phyloP scores from a whole-genome alignment of 2,888 invertebrate species.

The Eupithecia exiguata region DNA sequence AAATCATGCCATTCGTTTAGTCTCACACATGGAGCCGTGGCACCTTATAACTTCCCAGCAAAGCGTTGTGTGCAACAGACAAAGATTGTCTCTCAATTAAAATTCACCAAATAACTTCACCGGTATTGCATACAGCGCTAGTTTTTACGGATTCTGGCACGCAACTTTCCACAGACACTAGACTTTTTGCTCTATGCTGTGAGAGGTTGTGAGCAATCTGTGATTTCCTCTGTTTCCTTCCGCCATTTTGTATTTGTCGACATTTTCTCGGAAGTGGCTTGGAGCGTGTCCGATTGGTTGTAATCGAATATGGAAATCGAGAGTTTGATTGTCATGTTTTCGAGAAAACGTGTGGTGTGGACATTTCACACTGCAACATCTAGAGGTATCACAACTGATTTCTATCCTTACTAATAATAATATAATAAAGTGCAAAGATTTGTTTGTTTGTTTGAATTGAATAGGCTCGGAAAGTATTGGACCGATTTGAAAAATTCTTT shows the following conservation, averaged over 20 bases:
- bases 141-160: conserved; percentile 2
- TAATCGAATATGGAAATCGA: conserved; percentile 30
- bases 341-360: background rate
- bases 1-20: background rate
- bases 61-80: background rate
- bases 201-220: background rate
- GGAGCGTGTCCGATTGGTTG: conserved; percentile 28
- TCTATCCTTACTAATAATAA: no score
- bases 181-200: background rate
- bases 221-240: background rate
- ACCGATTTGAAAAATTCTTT: no score
- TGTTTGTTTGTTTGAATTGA: no score
- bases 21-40: background rate
- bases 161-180: background rate
- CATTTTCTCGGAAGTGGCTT: conserved; percentile 32
- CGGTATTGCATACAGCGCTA: background rate
- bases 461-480: no score
- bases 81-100: conserved; percentile 7
- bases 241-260: conserved; percentile 18
- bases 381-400: no score
- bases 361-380: no score
- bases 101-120: background rate
- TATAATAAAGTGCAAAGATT: no score
- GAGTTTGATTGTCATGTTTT: conserved; percentile 6
- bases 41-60: background rate